Evolutionary conservation across 2,113 vertebrate species (phyloP).

Genomic region (Boulengeromyrus knoepffleri): DNA sequence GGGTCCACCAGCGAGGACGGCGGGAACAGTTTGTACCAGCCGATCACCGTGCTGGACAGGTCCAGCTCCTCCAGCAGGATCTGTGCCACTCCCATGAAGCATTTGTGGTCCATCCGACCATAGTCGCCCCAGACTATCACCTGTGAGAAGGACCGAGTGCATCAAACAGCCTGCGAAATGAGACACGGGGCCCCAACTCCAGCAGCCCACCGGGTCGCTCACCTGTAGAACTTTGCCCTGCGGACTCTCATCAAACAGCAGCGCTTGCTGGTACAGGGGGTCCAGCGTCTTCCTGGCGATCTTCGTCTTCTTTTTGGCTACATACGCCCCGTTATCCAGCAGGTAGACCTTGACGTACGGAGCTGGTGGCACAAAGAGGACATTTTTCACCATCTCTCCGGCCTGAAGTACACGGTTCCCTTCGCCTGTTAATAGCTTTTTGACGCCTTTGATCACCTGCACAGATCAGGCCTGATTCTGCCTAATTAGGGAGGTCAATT

Average conservation of each 20-base stretch:
- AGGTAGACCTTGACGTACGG: slow-evolving; percentile 97
- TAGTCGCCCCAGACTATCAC: slow-evolving; percentile 98
- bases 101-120: slow-evolving; percentile 97
- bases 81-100: slow-evolving; percentile 98
- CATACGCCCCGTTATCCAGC: slow-evolving; percentile 89
- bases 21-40: slow-evolving; percentile 98
- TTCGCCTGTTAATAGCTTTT: background rate
- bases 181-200: background rate
- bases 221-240: slow-evolving; percentile 98
- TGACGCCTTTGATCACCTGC: background rate
- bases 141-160: slow-evolving; percentile 51
- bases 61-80: slow-evolving; percentile 95
- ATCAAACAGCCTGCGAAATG: background rate
- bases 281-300: slow-evolving; percentile 97
- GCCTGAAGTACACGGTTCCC: background rate
- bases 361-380: slow-evolving; percentile 60
- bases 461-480: background rate
- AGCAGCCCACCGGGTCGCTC: slow-evolving; percentile 33
- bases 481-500: background rate
- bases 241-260: slow-evolving; percentile 92
- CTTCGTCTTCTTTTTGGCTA: slow-evolving; percentile 98
- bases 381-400: background rate
- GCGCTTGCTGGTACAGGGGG: slow-evolving; percentile 90
- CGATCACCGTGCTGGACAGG: slow-evolving; percentile 93
- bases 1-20: slow-evolving; percentile 94